Base-by-base conservation (phyloP, 2,888 invertebrate species). In the Tachina lurida region DNA sequence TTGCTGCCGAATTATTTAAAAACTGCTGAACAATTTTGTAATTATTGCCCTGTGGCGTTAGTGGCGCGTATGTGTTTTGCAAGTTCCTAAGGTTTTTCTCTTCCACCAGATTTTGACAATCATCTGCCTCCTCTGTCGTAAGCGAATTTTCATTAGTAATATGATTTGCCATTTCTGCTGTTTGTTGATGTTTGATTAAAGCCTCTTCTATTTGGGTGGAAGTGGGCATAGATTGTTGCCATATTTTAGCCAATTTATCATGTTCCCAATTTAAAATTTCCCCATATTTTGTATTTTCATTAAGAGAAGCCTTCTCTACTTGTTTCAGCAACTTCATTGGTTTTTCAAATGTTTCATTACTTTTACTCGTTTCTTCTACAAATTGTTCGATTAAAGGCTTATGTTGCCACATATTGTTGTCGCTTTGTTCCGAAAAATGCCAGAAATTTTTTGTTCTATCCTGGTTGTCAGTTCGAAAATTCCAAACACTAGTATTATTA, bases 311-410 rank as follows among this genome's bases (percentile, higher is more conserved):
- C 4, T 60, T 70, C 4, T 60, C 73, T 15, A 89, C 87, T 52
- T 89, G 88, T 19, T 88, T 87, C 67, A 89, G 86, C 56, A 89
- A 78, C 74, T 89, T 88, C 62, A 89, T 88, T 15, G 90, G 89
- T 73, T 89, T 89, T 17, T 49, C 47, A 19, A 54, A 68, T 31
- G 43, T 56, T 41, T 70, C 81, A 97, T 10, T 97, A 97, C 47
- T 97, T 97, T 0, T 97, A 10, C n/a, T 22, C 10, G 0, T 7
- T 67, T 67, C 49, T 90, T 89, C 62, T 3, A 75, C 60, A 22
- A 52, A 39, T 52, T 70, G 45, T 19, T 67, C 52, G 12, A 9
- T 63, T 45, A 52, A 3, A n/a, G 83, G 22, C 45, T 83, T 73
- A 31, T 86, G 82, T 56, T 87, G 87, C 88, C 88, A 88, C 49